Conservation (phyloP, 2,888 invertebrate genomes). For the Anarsia innoxiella region DNA sequence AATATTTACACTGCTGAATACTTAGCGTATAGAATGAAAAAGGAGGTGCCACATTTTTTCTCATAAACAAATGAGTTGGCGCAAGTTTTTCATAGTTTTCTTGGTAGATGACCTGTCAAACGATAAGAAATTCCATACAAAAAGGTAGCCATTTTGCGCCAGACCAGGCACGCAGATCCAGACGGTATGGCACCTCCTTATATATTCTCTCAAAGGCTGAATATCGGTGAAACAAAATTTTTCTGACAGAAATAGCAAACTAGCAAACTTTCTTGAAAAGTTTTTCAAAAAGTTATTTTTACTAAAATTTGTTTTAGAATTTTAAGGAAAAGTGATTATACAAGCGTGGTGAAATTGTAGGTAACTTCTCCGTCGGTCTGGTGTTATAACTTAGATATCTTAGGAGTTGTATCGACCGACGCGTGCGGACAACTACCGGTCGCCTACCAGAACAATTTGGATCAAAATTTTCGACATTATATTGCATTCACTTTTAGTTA, state of each 20-base stretch:
- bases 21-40: no score
- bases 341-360: conserved; percentile 9
- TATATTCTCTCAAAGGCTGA: no score
- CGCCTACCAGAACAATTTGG: conserved; percentile 1
- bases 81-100: no score
- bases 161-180: no score
- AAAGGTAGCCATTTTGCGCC: no score
- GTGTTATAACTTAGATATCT: not conserved
- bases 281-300: conserved; percentile 10
- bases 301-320: conserved; percentile 3
- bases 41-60: no score
- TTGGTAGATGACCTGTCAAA: no score
- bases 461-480: conserved; percentile 3
- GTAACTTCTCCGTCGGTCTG: not conserved
- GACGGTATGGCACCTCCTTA: no score
- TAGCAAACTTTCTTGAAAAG: conserved; percentile 13
- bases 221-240: no score
- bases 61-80: no score
- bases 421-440: conserved; percentile 5
- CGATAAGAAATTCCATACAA: no score
- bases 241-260: conserved; percentile 5
- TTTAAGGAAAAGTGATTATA: not conserved
- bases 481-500: conserved; percentile 10
- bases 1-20: not conserved
- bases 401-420: not conserved